Evolutionary conservation across 2,113 vertebrate genomes (phyloP), one percentile per base, ranked within the genome.

Genomic region (Caranx melampygus): DNA sequence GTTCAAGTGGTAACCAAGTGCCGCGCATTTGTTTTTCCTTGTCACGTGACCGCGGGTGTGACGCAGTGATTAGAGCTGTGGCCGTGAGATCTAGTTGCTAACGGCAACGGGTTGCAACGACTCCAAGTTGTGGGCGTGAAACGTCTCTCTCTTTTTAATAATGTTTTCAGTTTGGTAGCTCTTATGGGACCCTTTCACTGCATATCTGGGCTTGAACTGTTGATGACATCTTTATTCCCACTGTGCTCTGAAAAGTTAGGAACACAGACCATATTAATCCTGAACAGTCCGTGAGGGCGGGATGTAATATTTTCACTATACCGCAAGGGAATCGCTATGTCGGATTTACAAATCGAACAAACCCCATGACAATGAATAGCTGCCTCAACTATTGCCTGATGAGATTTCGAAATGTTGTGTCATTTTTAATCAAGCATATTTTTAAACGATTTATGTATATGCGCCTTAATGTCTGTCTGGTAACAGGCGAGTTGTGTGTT

Each of bases 11-110:
- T 67, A 15, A 59, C 59, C 0, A 83, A 80, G 21, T n/a, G 18
- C 45, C 84, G 84, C 87, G 83, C 86, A 60, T 88, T 86, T 82
- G 79, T 82, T 65, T 87, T 86, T 85, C 69, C 75, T 77, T 6
- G 74, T 85, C 92, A 91, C 79, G 85, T 91, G 82, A 81, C 1
- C 9, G 26, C 33, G 16, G 10, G 6, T 34, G 51, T 70, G 68
- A 76, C 58, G 34, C 1, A 0, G 0, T 31, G n/a, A 33, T 0
- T 26, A 26, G 26, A 26, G 26, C 26, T 26, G 6, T 5, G 77
- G 75, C 79, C 51, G 20, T 45, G 65, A 44, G 18, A 21, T 0
- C 2, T 33, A 3, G 73, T 77, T 66, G 79, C 86, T 57, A 81
- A 61, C 71, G 10, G 40, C 79, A 83, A 86, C 81, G 51, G 16